Conservation (phyloP, 2,797 vertebrate species). For the Gobionotothen gibberifrons region DNA sequence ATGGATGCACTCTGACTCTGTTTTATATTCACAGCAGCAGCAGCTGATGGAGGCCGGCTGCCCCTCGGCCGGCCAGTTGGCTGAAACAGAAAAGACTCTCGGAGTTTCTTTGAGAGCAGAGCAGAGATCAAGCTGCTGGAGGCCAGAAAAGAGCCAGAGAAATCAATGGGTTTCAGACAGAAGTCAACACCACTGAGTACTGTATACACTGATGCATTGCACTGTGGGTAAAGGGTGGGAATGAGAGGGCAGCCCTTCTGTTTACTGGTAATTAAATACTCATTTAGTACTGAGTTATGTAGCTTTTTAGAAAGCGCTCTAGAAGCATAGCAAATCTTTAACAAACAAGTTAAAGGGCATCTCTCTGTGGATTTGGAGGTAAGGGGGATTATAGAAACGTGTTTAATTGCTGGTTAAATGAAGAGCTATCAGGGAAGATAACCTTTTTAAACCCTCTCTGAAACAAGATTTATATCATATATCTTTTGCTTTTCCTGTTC, state of each 20-base stretch:
- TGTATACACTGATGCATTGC: slow-evolving; percentile 6
- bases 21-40: slow-evolving; percentile 63
- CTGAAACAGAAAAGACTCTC: slow-evolving; percentile 58
- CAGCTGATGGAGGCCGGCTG: slow-evolving; percentile 61
- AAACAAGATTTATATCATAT: no score
- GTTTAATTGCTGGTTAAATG: no score
- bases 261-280: slow-evolving; percentile 5
- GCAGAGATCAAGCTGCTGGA: slow-evolving; percentile 59
- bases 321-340: background rate
- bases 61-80: slow-evolving; percentile 48
- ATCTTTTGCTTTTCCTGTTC: no score
- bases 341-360: no score
- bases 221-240: background rate
- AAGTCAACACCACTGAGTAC: background rate
- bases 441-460: no score
- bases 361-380: no score
- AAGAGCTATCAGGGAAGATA: no score
- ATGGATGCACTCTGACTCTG: slow-evolving; percentile 51
- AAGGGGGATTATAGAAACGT: no score
- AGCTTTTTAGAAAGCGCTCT: slow-evolving; percentile 13
- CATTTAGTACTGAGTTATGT: background rate
- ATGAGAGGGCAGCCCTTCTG: background rate
- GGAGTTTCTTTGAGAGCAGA: slow-evolving; percentile 55
- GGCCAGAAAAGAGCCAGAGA: slow-evolving; percentile 25
- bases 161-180: slow-evolving; percentile 18